Conservation (phyloP, 2,888 invertebrate species). For the Nymphalis polychloros region DNA sequence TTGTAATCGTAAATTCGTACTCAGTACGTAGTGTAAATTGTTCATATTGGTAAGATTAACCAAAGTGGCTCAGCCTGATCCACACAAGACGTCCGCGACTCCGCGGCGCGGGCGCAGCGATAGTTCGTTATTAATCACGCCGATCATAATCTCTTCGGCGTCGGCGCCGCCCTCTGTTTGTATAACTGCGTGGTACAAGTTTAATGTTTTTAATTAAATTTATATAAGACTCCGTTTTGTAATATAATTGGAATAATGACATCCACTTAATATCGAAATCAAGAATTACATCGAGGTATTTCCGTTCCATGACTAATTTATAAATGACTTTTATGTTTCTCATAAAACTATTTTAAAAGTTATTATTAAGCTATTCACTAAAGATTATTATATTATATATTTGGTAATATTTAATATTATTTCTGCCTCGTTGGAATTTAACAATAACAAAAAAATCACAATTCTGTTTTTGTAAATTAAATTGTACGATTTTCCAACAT, state of each 20-base stretch:
- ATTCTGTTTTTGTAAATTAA: too few relatives aligned
- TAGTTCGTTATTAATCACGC: conserved; percentile 73
- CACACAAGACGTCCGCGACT: conserved; percentile 34
- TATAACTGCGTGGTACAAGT: conserved; percentile 72
- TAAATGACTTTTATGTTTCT: too few relatives aligned
- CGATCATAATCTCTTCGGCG: conserved; percentile 71
- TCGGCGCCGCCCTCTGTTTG: conserved; percentile 74
- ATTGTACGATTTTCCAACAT: too few relatives aligned
- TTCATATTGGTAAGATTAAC: conserved; percentile 32
- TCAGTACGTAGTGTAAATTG: background rate
- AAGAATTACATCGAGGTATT: background rate
- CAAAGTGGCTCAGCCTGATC: conserved; percentile 39
- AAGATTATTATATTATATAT: too few relatives aligned
- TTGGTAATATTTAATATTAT: too few relatives aligned
- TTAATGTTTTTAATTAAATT: conserved; percentile 36
- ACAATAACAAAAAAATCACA: too few relatives aligned
- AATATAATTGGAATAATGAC: background rate
- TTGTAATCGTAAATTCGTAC: too few relatives aligned
- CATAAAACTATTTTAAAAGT: too few relatives aligned
- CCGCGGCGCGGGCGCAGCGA: conserved; percentile 51
- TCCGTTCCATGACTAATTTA: too few relatives aligned
- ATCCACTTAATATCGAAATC: background rate
- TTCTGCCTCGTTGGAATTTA: too few relatives aligned
- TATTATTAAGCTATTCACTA: too few relatives aligned
- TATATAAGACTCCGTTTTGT: conserved; percentile 4